These are phyloP conservation scores for Heliothis virescens DNA, from an alignment of 1,140 invertebrate species.

Conservation along the genomic window DNA sequence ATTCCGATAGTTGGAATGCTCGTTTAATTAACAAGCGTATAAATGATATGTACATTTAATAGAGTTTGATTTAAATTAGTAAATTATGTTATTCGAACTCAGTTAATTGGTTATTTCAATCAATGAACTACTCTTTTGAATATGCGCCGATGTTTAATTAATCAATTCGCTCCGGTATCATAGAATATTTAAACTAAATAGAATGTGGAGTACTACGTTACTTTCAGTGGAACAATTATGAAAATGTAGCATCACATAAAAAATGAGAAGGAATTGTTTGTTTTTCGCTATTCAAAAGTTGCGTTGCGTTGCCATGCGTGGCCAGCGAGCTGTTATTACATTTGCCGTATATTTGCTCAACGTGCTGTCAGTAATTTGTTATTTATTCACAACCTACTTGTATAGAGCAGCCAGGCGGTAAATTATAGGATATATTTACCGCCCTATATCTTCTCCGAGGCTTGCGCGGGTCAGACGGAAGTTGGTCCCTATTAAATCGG, in stretches of 20 bases:
- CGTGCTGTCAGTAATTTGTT: conserved; percentile 6
- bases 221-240: background rate
- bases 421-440: conserved; percentile 26
- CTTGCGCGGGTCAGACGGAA: conserved; percentile 3
- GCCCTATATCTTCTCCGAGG: background rate
- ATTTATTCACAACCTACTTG: background rate
- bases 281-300: conserved; percentile 11
- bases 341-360: background rate
- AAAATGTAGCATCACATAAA: background rate
- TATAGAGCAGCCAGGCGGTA: background rate
- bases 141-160: too few species aligned
- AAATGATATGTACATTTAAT: too few species aligned
- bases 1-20: too few species aligned
- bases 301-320: background rate
- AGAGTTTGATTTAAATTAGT: too few species aligned
- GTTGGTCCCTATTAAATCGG: conserved; percentile 11
- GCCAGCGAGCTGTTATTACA: background rate
- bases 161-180: too few species aligned
- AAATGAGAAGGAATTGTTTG: background rate
- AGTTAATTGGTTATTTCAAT: background rate
- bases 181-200: too few species aligned
- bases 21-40: too few species aligned
- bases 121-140: too few species aligned
- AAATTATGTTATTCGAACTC: too few species aligned
- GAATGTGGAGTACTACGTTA: too few species aligned